Evolutionary conservation across 2,113 vertebrate species (phyloP).

Genomic region (Vulpes lagopus): DNA sequence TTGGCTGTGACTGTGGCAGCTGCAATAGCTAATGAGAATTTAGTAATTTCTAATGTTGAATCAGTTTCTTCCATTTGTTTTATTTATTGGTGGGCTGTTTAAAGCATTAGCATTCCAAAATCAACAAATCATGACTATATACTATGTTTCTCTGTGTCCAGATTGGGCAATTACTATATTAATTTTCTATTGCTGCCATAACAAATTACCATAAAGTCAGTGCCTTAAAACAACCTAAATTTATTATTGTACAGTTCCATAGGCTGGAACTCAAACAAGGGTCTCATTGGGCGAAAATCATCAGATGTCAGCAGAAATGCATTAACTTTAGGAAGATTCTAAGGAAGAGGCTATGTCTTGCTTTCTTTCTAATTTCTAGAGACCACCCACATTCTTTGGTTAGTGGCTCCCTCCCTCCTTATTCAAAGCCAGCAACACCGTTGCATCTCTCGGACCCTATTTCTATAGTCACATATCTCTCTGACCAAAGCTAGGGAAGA

Average conservation of each 20-base stretch:
- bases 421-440: neutral
- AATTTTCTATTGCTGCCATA: neutral
- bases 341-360: neutral
- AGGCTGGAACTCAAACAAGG: neutral
- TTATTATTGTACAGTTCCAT: neutral
- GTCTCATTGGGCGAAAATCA: neutral
- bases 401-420: neutral
- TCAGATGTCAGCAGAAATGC: neutral
- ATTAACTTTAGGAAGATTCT: neutral
- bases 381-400: neutral
- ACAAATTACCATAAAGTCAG: neutral
- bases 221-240: neutral
- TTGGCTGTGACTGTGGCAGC: neutral
- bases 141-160: neutral
- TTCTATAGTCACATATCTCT: neutral
- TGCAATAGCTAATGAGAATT: neutral
- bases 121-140: neutral
- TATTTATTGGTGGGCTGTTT: neutral
- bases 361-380: neutral
- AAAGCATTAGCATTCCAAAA: neutral
- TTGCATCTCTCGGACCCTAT: neutral
- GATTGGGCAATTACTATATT: neutral
- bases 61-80: neutral
- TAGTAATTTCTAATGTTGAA: neutral
- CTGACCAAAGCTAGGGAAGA: neutral